phyloP scores from a whole-genome alignment of 2,888 invertebrate genomes.

The Xylota sylvarum region DNA sequence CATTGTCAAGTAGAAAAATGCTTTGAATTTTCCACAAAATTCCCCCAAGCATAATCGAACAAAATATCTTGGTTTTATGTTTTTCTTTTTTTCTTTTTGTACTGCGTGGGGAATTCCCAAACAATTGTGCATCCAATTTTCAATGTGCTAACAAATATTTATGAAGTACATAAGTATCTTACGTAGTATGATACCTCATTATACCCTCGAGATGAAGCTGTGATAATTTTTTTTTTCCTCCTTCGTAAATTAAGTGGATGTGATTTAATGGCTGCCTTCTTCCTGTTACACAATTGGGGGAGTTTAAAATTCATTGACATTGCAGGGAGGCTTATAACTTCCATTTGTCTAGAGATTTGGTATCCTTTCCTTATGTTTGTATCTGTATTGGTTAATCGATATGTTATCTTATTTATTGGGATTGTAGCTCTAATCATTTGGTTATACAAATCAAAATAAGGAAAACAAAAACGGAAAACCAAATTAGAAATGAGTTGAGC shows the following conservation, averaged over 20 bases:
- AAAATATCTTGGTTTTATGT: background rate
- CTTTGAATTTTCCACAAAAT: slow-evolving; percentile 3
- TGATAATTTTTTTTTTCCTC: slow-evolving; percentile 16
- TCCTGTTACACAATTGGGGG: background rate
- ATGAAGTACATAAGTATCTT: background rate
- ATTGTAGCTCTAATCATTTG: slow-evolving; percentile 15
- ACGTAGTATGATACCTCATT: slow-evolving; percentile 16
- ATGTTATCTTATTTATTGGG: slow-evolving; percentile 20
- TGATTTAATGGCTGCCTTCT: background rate
- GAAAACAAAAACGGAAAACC: background rate
- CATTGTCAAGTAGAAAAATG: slow-evolving; percentile 52
- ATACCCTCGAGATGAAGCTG: slow-evolving; percentile 24
- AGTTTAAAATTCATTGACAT: slow-evolving; percentile 9
- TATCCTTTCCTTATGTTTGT: background rate
- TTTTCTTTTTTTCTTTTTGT: too few species aligned
- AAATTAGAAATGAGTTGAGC: background rate
- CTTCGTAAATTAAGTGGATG: slow-evolving; percentile 35
- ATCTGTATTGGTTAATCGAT: slow-evolving; percentile 26
- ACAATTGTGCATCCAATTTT: background rate
- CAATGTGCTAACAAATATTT: slow-evolving; percentile 7
- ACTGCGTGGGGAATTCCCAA: slow-evolving; percentile 5
- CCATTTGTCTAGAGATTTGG: background rate
- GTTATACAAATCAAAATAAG: slow-evolving; percentile 36
- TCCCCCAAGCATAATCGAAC: slow-evolving; percentile 26
- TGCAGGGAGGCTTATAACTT: background rate